Evolutionary conservation across 2,888 invertebrate genomes (phyloP).

Genomic region (Alviniconcha strummeri): DNA sequence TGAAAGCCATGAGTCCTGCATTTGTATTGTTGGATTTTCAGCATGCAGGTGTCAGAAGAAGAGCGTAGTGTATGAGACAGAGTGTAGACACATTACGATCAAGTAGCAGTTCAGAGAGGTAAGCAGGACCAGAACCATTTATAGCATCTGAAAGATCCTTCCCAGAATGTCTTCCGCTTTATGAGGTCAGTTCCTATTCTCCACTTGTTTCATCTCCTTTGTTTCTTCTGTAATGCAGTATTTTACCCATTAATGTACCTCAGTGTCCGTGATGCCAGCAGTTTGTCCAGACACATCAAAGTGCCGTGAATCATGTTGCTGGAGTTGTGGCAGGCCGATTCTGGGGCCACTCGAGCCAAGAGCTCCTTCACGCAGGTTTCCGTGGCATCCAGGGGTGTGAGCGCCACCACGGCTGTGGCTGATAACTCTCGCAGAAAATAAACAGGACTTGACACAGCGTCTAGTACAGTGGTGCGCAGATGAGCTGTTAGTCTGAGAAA

Average conservation of each 20-base stretch:
- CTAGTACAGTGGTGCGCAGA: slow-evolving; percentile 40
- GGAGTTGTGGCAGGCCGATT: neutral
- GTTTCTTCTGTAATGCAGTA: too few relatives aligned
- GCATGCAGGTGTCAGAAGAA: too few relatives aligned
- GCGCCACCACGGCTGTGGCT: slow-evolving; percentile 58
- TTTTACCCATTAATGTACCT: slow-evolving; percentile 27
- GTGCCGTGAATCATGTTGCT: slow-evolving; percentile 55
- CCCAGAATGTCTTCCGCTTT: too few relatives aligned
- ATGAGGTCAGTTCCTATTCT: too few relatives aligned
- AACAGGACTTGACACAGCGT: slow-evolving; percentile 55
- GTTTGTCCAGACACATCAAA: slow-evolving; percentile 49
- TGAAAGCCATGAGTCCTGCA: too few relatives aligned
- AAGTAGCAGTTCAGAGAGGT: too few relatives aligned
- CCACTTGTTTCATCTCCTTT: too few relatives aligned
- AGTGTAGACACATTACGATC: too few relatives aligned
- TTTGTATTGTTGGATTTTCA: too few relatives aligned
- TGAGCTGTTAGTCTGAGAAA: slow-evolving; percentile 39
- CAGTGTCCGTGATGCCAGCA: slow-evolving; percentile 43
- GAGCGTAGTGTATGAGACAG: too few relatives aligned
- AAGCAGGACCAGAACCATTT: too few relatives aligned
- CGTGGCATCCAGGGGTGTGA: slow-evolving; percentile 50
- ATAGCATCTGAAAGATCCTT: too few relatives aligned
- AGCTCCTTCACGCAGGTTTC: slow-evolving; percentile 39
- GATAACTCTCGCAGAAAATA: slow-evolving; percentile 63
- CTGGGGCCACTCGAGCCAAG: slow-evolving; percentile 24